phyloP scores from a whole-genome alignment of 2,888 invertebrate genomes.

The Gisinianus flammeolus region DNA sequence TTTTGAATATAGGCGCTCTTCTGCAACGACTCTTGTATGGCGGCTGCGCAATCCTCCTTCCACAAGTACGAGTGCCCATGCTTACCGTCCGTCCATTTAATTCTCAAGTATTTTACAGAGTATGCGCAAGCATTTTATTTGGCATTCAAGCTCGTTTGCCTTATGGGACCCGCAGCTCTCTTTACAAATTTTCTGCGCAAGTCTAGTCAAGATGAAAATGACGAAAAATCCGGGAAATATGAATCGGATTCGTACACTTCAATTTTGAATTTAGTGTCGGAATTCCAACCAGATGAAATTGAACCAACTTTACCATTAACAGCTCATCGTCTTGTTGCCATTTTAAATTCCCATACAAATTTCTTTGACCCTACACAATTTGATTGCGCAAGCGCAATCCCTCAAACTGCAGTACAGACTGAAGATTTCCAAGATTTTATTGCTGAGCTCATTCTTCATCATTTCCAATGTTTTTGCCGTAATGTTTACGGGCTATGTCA shows the following conservation, averaged over 20 bases:
- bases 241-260: background rate
- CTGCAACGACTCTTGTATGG: background rate
- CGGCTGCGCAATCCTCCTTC: background rate
- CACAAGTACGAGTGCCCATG: constrained; percentile 28
- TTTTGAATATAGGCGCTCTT: background rate
- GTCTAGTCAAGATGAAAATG: background rate
- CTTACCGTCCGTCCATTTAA: background rate
- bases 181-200: background rate
- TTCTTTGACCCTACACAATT: background rate
- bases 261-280: background rate
- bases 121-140: constrained; percentile 1
- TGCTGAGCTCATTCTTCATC: background rate
- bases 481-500: constrained; percentile 1
- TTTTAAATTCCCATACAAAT: background rate
- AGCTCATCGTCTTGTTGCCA: background rate
- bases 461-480: background rate
- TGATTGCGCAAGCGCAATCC: background rate
- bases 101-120: background rate
- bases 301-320: background rate
- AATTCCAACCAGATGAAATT: background rate
- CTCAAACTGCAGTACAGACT: background rate
- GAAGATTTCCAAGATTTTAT: constrained; percentile 9
- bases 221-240: constrained; percentile 7
- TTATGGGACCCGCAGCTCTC: background rate
- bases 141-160: constrained; percentile 9